Evolutionary conservation across 2,113 vertebrate species (phyloP).

Genomic region (Clarias macrocephalus): DNA sequence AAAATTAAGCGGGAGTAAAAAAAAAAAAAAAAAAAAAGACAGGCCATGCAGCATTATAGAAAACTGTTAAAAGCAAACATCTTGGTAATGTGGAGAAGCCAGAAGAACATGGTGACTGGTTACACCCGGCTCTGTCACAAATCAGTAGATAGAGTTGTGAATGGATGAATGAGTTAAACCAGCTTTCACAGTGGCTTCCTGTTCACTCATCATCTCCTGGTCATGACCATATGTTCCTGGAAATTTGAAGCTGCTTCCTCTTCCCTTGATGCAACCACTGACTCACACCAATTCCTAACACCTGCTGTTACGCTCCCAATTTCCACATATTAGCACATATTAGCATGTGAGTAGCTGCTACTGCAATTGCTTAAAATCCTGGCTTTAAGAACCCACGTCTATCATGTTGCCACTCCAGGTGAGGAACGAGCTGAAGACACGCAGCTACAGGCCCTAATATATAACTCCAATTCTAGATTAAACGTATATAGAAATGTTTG

Average conservation of each 20-base stretch:
- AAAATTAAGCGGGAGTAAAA: neutral
- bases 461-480: neutral
- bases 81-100: neutral
- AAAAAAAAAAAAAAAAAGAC: neutral
- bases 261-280: neutral
- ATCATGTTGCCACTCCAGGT: neutral
- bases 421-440: neutral
- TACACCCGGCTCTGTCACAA: neutral
- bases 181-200: neutral
- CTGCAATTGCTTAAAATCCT: neutral
- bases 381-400: neutral
- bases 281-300: neutral
- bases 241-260: neutral
- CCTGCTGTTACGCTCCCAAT: neutral
- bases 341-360: neutral
- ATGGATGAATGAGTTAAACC: neutral
- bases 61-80: slow-evolving; percentile 10
- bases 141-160: neutral
- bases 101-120: neutral
- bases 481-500: neutral
- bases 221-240: neutral
- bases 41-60: neutral
- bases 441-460: neutral
- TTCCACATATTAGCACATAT: neutral
- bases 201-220: neutral